Evolutionary conservation across 2,113 vertebrate genomes (phyloP), one percentile per base, ranked within the genome.

Genomic region (Forbesichthys agassizii): DNA sequence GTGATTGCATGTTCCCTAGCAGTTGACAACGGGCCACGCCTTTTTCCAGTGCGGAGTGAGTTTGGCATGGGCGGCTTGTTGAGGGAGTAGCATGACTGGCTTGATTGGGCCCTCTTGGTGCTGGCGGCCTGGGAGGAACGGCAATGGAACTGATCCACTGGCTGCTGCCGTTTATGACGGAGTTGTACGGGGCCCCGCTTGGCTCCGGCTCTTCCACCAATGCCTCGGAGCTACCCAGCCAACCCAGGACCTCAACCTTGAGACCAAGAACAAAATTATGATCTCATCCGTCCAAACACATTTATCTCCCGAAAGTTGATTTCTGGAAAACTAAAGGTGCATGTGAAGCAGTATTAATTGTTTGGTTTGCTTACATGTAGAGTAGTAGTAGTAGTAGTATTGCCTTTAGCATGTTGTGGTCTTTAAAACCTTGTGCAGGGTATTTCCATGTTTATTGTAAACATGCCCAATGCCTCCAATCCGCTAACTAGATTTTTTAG

Each of bases 81-180:
- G 80, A 82, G 68, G 79, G 74, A 84, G 77, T 53, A 76, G 73
- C 79, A 78, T 69, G 80, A 69, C 82, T 84, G 85, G 68, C 86
- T 89, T 88, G 84, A 90, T 84, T 84, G 86, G 82, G 80, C 59
- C 49, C 73, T 87, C 77, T 77, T 77, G 76, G 71, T 13, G 70
- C 81, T 82, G 83, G 74, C 54, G 71, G 79, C 72, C 36, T 53
- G 67, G 78, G 78, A 77, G 69, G 67, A 81, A 84, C 86, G 75
- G 86, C 70, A 85, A 84, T 79, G 65, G 79, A 84, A 73, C 65
- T 69, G 82, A 11, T 33, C 55, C 20, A 7, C 80, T 63, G 83
- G 78, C 83, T 84, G 86, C 84, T 90, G 86, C 80, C 84, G 81
- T 87, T 90, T 84, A 88, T 79, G 79, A 84, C 82, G 69, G 54